phyloP scores from a whole-genome alignment of 2,797 vertebrate genomes.

The Manis javanica region DNA sequence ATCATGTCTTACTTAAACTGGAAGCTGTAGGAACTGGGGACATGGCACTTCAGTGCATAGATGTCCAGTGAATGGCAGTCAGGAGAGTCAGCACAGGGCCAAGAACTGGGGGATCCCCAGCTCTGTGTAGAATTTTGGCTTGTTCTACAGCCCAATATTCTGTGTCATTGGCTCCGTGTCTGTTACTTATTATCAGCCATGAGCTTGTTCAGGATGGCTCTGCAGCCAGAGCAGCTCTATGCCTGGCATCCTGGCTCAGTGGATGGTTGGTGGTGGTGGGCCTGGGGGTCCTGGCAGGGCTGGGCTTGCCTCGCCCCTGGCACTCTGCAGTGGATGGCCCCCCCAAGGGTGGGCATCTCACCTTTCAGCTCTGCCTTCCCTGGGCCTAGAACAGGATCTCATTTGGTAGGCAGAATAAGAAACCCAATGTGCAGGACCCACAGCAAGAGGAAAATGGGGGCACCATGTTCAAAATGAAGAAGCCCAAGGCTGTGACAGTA shows the following conservation, averaged over 20 bases:
- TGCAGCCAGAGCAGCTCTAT: rapidly evolving
- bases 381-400: not conserved
- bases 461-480: not conserved
- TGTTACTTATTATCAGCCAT: not conserved
- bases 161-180: too few species aligned
- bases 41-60: rapidly evolving
- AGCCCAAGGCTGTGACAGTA: not conserved
- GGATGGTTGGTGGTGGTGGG: not conserved
- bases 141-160: not conserved
- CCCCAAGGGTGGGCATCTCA: not conserved
- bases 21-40: not conserved
- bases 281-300: too few species aligned
- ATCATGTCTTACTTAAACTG: rapidly evolving
- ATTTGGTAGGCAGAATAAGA: not conserved
- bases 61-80: not conserved
- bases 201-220: too few species aligned
- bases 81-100: not conserved
- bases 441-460: not conserved
- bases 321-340: not conserved
- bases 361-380: not conserved
- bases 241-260: rapidly evolving
- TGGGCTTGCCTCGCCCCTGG: not conserved
- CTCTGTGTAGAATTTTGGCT: too few species aligned
- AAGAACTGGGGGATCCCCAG: not conserved
- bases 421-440: not conserved